Conservation (phyloP, 2,113 vertebrate genomes). For the Azemiops feae region DNA sequence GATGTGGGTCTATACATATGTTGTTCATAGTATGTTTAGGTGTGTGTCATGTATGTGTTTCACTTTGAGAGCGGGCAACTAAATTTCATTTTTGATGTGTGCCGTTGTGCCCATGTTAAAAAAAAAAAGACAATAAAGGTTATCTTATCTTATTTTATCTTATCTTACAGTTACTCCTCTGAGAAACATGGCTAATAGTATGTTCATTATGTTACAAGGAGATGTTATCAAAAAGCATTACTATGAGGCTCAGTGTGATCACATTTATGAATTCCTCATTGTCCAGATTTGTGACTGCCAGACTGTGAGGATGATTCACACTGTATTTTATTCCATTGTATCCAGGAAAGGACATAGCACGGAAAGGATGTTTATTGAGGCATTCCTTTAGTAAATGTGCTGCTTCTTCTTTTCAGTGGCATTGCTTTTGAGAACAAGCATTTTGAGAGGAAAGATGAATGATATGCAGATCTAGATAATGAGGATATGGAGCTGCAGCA, state of each 20-base stretch:
- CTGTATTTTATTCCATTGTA: not conserved
- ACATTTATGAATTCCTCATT: not conserved
- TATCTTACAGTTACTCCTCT: not conserved
- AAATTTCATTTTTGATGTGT: too few relatives aligned
- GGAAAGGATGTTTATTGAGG: not conserved
- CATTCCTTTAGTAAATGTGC: not conserved
- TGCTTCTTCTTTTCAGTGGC: not conserved
- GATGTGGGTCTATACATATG: too few relatives aligned
- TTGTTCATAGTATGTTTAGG: too few relatives aligned
- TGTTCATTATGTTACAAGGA: not conserved
- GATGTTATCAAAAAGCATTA: not conserved
- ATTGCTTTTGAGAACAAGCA: not conserved
- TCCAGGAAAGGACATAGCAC: not conserved
- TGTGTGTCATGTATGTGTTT: too few relatives aligned
- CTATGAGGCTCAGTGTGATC: not conserved
- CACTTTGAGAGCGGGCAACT: too few relatives aligned
- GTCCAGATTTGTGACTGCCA: not conserved
- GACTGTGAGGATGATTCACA: not conserved
- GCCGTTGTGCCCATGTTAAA: too few relatives aligned
- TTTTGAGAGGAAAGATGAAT: not conserved
- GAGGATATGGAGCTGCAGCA: not conserved
- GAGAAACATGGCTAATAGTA: not conserved
- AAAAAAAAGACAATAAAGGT: too few relatives aligned
- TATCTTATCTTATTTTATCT: too few relatives aligned
- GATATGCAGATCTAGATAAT: not conserved